phyloP scores from a whole-genome alignment of 2,888 invertebrate species.

The Lysandra bellargus region DNA sequence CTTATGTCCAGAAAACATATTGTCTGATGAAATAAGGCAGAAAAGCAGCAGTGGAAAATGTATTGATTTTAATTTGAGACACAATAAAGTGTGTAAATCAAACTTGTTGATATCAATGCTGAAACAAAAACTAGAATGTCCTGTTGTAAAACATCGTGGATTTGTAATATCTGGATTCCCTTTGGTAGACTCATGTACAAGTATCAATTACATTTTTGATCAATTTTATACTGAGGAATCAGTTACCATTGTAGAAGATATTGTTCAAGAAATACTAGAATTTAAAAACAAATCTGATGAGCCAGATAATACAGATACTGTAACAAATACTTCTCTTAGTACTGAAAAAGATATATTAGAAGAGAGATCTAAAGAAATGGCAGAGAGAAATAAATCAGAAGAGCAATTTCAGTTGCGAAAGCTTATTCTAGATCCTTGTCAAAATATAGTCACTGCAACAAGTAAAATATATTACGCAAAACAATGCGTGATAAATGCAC shows the following conservation, averaged over 20 bases:
- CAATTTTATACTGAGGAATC: conserved; percentile 61
- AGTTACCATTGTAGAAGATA: conserved; percentile 47
- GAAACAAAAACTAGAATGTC: conserved; percentile 71
- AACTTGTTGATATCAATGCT: conserved; percentile 76
- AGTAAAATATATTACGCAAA: conserved; percentile 52
- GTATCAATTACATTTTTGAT: conserved; percentile 47
- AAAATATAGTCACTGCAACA: conserved; percentile 48
- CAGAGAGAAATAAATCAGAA: conserved; percentile 49
- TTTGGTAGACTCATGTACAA: conserved; percentile 70
- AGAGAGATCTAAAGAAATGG: conserved; percentile 52
- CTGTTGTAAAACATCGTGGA: conserved; percentile 80
- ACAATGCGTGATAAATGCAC: conserved; percentile 53
- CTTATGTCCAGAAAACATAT: conserved; percentile 77
- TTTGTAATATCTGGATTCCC: conserved; percentile 85
- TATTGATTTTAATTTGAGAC: conserved; percentile 79
- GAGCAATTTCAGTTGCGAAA: conserved; percentile 59
- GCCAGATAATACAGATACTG: conserved; percentile 38
- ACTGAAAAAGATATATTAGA: conserved; percentile 47
- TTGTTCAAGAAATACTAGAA: conserved; percentile 57
- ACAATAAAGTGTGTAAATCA: conserved; percentile 73
- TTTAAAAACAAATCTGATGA: conserved; percentile 59
- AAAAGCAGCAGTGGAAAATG: conserved; percentile 78
- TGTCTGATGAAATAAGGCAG: conserved; percentile 80
- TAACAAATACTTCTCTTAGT: conserved; percentile 47
- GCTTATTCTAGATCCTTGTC: conserved; percentile 59